These are phyloP conservation scores for Gavialis gangeticus DNA, from an alignment of 2,113 vertebrate species.

Conservation along the genomic window DNA sequence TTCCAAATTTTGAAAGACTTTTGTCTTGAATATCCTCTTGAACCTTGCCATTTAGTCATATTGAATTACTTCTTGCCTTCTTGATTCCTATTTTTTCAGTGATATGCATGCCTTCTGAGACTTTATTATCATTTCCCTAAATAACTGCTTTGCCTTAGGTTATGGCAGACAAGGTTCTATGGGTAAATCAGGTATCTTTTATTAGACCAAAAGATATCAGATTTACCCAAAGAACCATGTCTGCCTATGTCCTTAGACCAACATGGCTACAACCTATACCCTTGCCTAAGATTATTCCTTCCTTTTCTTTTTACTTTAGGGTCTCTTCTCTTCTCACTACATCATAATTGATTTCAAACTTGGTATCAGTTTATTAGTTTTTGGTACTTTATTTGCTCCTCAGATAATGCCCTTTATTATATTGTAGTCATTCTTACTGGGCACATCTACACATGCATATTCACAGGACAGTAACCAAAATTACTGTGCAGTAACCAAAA, in stretches of 20 bases:
- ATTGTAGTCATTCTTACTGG: neutral
- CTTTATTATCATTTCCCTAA: neutral
- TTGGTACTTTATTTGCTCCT: neutral
- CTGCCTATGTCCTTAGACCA: too few species aligned
- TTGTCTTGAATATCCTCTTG: neutral
- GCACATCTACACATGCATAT: too few species aligned
- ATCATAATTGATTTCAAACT: neutral
- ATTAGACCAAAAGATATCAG: too few species aligned
- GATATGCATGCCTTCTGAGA: neutral
- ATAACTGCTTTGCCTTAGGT: neutral
- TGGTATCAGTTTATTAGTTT: neutral
- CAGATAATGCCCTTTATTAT: too few species aligned
- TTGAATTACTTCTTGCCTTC: neutral
- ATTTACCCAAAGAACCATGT: too few species aligned
- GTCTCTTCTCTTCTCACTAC: neutral
- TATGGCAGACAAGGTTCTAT: too few species aligned
- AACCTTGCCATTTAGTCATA: neutral
- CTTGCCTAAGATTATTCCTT: neutral
- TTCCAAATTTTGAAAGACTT: neutral
- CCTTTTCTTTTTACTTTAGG: neutral
- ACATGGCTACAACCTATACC: too few species aligned
- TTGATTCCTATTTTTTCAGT: neutral
- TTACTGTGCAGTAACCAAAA: too few species aligned
- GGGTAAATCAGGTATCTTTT: too few species aligned
- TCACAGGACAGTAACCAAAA: too few species aligned